Conservation (phyloP, 1,140 invertebrate genomes). For the Lamellibrachia luymesi region DNA sequence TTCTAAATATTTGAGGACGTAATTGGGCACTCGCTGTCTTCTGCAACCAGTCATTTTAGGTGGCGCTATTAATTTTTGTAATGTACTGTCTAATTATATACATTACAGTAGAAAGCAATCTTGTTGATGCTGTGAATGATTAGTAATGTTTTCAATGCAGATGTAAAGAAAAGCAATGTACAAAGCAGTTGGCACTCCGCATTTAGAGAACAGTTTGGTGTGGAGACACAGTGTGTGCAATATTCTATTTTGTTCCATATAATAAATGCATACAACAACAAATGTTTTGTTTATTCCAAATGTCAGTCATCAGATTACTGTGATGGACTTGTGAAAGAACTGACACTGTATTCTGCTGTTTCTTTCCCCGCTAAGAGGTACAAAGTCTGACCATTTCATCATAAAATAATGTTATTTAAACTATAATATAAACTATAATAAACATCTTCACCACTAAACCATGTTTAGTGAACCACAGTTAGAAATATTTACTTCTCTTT, state of each 20-base stretch:
- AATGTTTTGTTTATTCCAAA: neutral
- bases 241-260: neutral
- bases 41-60: neutral
- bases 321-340: too few species aligned
- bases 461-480: too few species aligned
- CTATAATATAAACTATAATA: too few species aligned
- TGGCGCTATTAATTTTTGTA: neutral
- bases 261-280: neutral
- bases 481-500: too few species aligned
- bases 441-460: too few species aligned
- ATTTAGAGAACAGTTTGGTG: neutral
- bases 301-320: neutral
- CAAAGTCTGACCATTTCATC: too few species aligned
- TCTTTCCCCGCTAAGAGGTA: too few species aligned
- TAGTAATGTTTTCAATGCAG: neutral
- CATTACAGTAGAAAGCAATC: neutral
- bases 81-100: neutral
- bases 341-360: too few species aligned
- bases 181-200: neutral
- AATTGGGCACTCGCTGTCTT: neutral
- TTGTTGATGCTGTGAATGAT: neutral
- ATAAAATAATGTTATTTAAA: too few species aligned
- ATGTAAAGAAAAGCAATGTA: neutral
- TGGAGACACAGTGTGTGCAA: neutral
- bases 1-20: neutral